phyloP scores from a whole-genome alignment of 2,797 vertebrate genomes.

The Botia kubotai region DNA sequence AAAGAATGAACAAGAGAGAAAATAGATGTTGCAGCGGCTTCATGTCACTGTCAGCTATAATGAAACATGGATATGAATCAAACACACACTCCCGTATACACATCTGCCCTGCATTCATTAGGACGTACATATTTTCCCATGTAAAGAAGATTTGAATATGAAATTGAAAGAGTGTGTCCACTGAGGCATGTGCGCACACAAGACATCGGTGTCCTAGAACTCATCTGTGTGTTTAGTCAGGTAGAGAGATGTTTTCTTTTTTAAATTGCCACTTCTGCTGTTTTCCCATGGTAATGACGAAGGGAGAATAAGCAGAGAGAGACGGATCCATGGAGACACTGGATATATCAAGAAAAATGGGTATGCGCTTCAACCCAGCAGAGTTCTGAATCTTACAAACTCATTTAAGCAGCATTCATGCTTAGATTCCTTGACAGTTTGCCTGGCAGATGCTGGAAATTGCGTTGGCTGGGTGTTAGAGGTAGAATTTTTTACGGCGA shows the following conservation, averaged over 20 bases:
- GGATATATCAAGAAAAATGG: constrained; percentile 28
- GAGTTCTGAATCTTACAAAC: constrained; percentile 23
- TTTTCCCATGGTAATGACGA: constrained; percentile 62
- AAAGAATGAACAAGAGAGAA: constrained; percentile 33
- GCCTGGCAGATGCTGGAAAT: constrained; percentile 36
- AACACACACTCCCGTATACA: constrained; percentile 23
- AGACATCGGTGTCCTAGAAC: constrained; percentile 57
- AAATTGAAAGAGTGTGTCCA: constrained; percentile 59
- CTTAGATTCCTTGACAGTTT: constrained; percentile 34
- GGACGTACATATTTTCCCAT: constrained; percentile 54
- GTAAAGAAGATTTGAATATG: constrained; percentile 56
- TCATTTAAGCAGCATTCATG: constrained; percentile 36
- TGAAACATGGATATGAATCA: constrained; percentile 64
- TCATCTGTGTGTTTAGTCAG: constrained; percentile 65
- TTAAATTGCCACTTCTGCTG: constrained; percentile 64
- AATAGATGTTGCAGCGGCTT: constrained; percentile 52
- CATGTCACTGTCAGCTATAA: constrained; percentile 63
- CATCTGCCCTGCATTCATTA: constrained; percentile 55
- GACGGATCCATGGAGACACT: constrained; percentile 1
- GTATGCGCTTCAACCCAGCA: constrained; percentile 11
- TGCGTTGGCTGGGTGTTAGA: background rate
- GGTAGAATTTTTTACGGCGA: background rate
- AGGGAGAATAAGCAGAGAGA: constrained; percentile 26
- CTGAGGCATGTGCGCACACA: constrained; percentile 60
- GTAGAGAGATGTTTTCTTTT: constrained; percentile 62